Evolutionary conservation across 2,113 vertebrate species (phyloP), one percentile per base, ranked within the genome.

Genomic region (Cavia porcellus): DNA sequence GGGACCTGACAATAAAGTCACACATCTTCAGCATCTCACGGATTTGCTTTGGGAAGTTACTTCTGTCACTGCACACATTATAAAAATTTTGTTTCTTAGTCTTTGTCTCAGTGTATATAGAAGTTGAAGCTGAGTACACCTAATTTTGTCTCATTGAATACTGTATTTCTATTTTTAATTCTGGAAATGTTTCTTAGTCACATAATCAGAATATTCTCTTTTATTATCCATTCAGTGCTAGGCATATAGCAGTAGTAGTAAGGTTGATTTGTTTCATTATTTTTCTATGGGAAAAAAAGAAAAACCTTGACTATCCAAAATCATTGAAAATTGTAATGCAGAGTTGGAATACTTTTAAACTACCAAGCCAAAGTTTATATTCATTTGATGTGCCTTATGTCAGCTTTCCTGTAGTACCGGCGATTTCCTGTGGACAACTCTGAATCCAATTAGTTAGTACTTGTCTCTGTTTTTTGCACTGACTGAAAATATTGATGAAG

Each of bases 351-450:
- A 12, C 55, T 57, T 57, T 81, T 72, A 84, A 94, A 38, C 42
- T 81, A 13, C 80, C 47, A 92, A 85, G 38, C 89, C 91, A 84
- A 97, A 96, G 86, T 80, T 72, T 25, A 42, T 64, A 42, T 52
- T 70, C 42, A 88, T 72, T 47, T 81, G 25, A 55, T 96, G 93
- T 96, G 94, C 91, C 97, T 97, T 95, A 88, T 32, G 30, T 83
- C 72, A 42, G 28, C 79, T 89, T 82, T 55, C 61, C 45, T 66
- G 11, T 57, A 14, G 30, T 45, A 3, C 32, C 42, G 57, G 17
- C 47, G 52, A 84, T 62, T 88, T 88, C 68, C 32, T 75, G 0
- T 32, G 38, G 59, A 20, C 75, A 70, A 70, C 38, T 50, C 62
- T 66, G 22, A 81, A 38, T 79, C 47, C 3, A 10, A 64, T 55